Evolutionary conservation across 2,888 invertebrate species (phyloP).

Genomic region (Netelia fuscicornis): DNA sequence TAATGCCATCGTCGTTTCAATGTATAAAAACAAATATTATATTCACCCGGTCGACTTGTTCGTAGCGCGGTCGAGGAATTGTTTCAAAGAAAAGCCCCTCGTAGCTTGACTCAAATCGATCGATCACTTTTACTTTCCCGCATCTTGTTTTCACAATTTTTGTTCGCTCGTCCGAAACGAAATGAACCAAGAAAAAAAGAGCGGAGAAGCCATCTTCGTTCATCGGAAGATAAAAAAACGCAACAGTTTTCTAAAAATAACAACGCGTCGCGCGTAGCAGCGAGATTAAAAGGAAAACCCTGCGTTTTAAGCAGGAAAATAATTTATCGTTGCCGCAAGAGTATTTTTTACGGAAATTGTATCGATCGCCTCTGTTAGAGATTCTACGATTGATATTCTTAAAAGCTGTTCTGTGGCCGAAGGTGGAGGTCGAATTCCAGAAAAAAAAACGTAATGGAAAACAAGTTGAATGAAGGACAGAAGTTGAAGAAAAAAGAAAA

Average conservation of each 20-base stretch:
- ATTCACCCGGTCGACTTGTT: conserved; percentile 39
- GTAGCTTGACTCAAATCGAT: conserved; percentile 4
- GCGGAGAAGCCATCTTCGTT: conserved; percentile 8
- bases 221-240: conserved; percentile 45
- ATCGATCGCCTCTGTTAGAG: conserved; percentile 11
- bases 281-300: conserved; percentile 6
- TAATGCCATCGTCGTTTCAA: conserved; percentile 48
- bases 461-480: neutral
- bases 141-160: conserved; percentile 10
- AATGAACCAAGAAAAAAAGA: neutral
- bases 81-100: conserved; percentile 1
- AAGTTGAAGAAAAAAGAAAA: conserved; percentile 5
- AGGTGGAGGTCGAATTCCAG: conserved; percentile 26
- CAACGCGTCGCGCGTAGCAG: conserved; percentile 3
- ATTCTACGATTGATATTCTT: conserved; percentile 38
- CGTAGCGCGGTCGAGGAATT: conserved; percentile 2
- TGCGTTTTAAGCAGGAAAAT: conserved; percentile 23
- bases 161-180: neutral
- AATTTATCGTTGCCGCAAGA: conserved; percentile 27
- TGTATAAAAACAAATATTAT: conserved; percentile 33
- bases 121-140: neutral
- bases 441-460: conserved; percentile 5
- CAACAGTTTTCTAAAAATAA: conserved; percentile 46
- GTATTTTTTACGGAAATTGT: conserved; percentile 60
- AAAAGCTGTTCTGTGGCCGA: neutral